A percentile compares a stretch with the other conserved stretches of the same genome.
These are phyloP conservation scores for Passer montanus DNA, from an alignment of 2,113 vertebrate species.

Conservation along the genomic window DNA sequence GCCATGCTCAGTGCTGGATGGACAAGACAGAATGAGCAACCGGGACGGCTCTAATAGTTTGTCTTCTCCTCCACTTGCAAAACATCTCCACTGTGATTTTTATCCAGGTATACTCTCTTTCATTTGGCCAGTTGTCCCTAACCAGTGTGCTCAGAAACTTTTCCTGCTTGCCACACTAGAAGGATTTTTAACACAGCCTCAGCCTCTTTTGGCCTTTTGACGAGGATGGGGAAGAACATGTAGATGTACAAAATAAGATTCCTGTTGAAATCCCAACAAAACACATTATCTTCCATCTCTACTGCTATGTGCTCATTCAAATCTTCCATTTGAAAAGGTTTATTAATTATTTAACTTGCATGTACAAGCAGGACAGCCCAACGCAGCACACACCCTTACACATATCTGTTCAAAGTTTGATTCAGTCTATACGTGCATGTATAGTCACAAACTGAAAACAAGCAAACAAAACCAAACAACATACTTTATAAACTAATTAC, in stretches of 20 bases:
- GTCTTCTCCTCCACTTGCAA: neutral
- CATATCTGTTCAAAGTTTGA: neutral
- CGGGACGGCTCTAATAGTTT: neutral
- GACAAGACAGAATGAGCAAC: neutral
- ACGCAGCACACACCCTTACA: neutral
- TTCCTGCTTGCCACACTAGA: neutral
- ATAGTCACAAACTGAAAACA: neutral
- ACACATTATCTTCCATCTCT: neutral
- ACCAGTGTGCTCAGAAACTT: neutral
- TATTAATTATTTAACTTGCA: neutral
- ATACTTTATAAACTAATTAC: neutral
- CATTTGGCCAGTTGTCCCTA: neutral
- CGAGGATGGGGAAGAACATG: accelerated
- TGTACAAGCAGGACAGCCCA: neutral
- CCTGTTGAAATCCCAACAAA: neutral
- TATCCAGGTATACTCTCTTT: neutral
- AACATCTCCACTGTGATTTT: neutral
- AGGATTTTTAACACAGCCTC: neutral
- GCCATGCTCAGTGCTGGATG: neutral
- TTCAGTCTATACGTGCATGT: neutral
- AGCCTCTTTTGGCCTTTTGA: neutral
- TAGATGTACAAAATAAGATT: neutral
- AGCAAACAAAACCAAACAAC: neutral
- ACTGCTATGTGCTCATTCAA: neutral
- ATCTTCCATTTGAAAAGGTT: neutral